Evolutionary conservation across 2,888 invertebrate genomes (phyloP).

Genomic region (Polyommatus icarus): DNA sequence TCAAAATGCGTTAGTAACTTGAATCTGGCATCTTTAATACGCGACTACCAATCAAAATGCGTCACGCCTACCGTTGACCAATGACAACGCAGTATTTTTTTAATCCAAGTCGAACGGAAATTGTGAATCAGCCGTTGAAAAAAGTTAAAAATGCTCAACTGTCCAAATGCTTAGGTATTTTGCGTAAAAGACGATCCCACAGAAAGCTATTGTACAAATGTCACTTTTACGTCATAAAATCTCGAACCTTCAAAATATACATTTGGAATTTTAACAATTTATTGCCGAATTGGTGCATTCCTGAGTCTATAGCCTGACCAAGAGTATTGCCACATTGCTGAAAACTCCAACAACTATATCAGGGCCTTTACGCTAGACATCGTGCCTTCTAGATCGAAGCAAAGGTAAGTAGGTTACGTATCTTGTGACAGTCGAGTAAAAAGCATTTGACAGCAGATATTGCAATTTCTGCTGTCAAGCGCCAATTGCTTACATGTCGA

Average conservation of each 20-base stretch:
- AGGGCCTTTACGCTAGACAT: background rate
- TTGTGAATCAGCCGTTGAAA: background rate
- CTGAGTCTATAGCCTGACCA: background rate
- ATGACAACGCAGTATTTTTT: background rate
- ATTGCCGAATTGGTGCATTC: slow-evolving; percentile 16
- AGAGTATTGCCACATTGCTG: background rate
- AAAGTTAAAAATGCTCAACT: background rate
- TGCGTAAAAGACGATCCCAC: background rate
- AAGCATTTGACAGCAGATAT: background rate
- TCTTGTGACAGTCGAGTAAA: background rate
- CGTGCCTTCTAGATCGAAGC: background rate
- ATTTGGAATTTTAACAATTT: slow-evolving; percentile 19
- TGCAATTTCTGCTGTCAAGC: background rate
- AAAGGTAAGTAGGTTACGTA: background rate
- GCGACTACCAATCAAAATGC: no score
- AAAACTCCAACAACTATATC: background rate
- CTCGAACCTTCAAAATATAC: slow-evolving; percentile 3
- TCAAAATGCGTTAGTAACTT: no score
- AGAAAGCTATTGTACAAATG: background rate
- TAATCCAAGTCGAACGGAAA: background rate
- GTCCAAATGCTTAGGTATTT: background rate
- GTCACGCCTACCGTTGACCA: background rate
- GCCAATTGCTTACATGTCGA: background rate
- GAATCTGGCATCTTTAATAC: no score
- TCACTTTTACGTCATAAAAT: background rate